Evolutionary conservation across 2,113 vertebrate species (phyloP), one percentile per base, ranked within the genome.

Genomic region (Argyrosomus japonicus): DNA sequence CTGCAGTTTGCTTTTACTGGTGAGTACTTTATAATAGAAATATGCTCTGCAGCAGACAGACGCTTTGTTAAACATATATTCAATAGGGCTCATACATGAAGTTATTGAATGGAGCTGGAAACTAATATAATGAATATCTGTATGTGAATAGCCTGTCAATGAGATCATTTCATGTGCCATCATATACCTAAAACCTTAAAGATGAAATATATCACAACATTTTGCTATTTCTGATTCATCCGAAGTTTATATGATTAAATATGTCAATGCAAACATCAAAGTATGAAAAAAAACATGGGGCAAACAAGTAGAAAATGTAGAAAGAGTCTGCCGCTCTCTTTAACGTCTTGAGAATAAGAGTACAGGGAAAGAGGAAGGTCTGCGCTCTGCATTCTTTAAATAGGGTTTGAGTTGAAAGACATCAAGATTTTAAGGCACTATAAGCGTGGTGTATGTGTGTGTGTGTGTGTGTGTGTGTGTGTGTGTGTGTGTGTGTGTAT

Each of bases 1-100:
- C 86, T 95, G 87, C 95, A 95, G 53, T 64, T 82, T 32, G 29
- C 57, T 58, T 48, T 65, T 18, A 29, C 27, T 43, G 21, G 43
- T 11, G 19, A 64, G 6, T 47, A 43, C 45, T 60, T 54, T 51
- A 54, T 6, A 53, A 53, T 32, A 27, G 29, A 40, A 53, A 43
- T 21, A 18, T 25, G 10, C 27, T 25, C 53, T 73, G 47, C n/a
- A 32, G 61, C 62, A 54, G 45, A 63, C 32, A 17, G 0, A 10
- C 75, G 25, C 27, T 21, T 76, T 72, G 27, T 29, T 54, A 25
- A 21, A 69, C 25, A 11, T 64, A 18, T 12, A 51, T 15, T 64
- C 8, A 27, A 3, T 54, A 19, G 13, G 51, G 25, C 12, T 57
- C 7, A n/a, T n/a, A 14, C n/a, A 53, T 43, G 0, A 12, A 25